Evolutionary conservation across 2,888 invertebrate species (phyloP).

Genomic region (Colletes collaris): DNA sequence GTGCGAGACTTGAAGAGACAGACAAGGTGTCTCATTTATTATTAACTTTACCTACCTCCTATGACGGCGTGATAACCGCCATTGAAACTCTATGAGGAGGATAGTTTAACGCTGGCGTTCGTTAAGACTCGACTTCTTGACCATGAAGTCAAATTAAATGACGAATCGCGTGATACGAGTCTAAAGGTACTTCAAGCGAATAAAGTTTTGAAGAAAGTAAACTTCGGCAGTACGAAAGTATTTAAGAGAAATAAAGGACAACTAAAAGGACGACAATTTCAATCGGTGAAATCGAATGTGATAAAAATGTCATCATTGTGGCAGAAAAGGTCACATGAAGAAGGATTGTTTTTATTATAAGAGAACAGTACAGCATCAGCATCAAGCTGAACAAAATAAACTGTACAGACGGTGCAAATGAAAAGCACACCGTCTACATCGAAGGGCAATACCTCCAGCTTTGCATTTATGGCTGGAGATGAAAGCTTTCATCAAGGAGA

Average conservation of each 20-base stretch:
- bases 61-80: not conserved
- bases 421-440: not conserved
- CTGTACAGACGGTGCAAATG: not conserved
- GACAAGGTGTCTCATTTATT: not conserved
- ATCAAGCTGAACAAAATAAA: not conserved
- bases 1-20: not conserved
- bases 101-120: not conserved
- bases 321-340: not conserved
- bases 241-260: not conserved
- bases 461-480: conserved; percentile 5
- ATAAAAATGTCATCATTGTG: conserved; percentile 13
- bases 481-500: not conserved
- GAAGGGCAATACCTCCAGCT: not conserved
- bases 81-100: not conserved
- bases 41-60: not conserved
- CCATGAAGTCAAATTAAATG: conserved; percentile 7
- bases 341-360: conserved; percentile 15
- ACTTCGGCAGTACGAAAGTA: not conserved
- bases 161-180: not conserved
- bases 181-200: not conserved
- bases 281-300: not conserved
- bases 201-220: not conserved
- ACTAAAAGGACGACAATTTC: not conserved
- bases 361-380: not conserved
- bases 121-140: not conserved